Percentiles rank a stretch among this genome's conserved stretches.
phyloP scores from a whole-genome alignment of 2,797 vertebrate genomes.

The Melanotaenia parkinsoni region DNA sequence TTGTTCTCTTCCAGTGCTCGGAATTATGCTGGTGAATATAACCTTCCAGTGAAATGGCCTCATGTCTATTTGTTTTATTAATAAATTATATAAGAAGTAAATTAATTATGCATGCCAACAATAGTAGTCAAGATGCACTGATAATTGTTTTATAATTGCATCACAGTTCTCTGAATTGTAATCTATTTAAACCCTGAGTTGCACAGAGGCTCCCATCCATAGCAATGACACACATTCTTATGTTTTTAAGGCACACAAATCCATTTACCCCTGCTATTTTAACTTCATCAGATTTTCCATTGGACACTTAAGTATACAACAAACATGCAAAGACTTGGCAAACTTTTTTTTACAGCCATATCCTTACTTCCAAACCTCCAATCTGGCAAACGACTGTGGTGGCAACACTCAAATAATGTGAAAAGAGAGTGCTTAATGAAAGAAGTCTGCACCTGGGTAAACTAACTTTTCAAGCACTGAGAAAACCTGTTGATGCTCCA shows the following conservation, averaged over 20 bases:
- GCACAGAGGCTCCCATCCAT: no score
- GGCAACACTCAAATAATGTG: slow-evolving; percentile 41
- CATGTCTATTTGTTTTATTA: no score
- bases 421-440: slow-evolving; percentile 26
- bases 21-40: no score
- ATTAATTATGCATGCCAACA: no score
- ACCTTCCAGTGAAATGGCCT: no score
- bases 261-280: slow-evolving; percentile 22
- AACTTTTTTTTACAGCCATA: slow-evolving; percentile 31
- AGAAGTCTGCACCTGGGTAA: slow-evolving; percentile 15
- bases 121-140: no score
- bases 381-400: slow-evolving; percentile 35
- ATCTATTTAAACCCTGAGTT: no score
- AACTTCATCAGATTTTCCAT: slow-evolving; percentile 49
- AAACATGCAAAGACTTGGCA: slow-evolving; percentile 56
- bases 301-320: slow-evolving; percentile 33
- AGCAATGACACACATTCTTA: no score
- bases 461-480: slow-evolving; percentile 23
- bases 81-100: no score
- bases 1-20: no score
- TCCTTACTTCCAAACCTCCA: slow-evolving; percentile 33
- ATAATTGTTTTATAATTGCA: no score
- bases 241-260: background rate
- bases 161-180: no score
- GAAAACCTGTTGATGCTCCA: slow-evolving; percentile 49